These are phyloP conservation scores for Bufo gargarizans DNA, from an alignment of 2,113 vertebrate species.

Conservation along the genomic window DNA sequence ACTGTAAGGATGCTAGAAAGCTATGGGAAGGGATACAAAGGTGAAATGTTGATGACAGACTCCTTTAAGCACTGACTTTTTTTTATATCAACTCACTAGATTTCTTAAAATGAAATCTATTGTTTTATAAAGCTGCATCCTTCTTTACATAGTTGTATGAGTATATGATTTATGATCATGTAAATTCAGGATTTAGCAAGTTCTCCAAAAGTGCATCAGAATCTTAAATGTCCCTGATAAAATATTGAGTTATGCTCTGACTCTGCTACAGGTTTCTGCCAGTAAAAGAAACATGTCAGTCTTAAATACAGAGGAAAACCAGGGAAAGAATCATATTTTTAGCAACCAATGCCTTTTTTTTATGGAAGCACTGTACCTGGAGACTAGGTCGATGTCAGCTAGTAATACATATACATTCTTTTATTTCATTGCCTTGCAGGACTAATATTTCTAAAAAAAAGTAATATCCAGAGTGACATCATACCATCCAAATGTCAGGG, in stretches of 20 bases:
- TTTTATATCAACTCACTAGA: neutral
- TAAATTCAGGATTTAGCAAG: neutral
- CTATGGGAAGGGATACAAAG: too few species aligned
- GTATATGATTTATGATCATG: neutral
- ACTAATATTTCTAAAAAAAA: neutral
- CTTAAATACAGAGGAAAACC: neutral
- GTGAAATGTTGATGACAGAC: too few species aligned
- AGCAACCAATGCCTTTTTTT: slow-evolving; percentile 22
- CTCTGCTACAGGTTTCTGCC: slow-evolving; percentile 14
- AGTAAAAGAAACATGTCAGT: slow-evolving; percentile 13
- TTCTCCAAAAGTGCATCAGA: neutral
- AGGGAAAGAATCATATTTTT: slow-evolving; percentile 32
- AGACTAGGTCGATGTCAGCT: neutral
- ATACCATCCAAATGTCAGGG: slow-evolving; percentile 10
- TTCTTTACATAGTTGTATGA: neutral
- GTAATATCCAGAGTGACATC: neutral
- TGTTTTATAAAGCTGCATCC: neutral
- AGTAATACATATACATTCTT: neutral
- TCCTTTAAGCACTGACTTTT: too few species aligned
- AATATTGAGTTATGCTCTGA: neutral
- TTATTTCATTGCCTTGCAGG: neutral
- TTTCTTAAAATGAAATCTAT: neutral
- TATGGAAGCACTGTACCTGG: neutral
- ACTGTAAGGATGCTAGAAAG: too few species aligned
- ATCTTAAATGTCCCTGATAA: neutral